Conservation (phyloP, 2,888 invertebrate species). For the Melanotus villosus region DNA sequence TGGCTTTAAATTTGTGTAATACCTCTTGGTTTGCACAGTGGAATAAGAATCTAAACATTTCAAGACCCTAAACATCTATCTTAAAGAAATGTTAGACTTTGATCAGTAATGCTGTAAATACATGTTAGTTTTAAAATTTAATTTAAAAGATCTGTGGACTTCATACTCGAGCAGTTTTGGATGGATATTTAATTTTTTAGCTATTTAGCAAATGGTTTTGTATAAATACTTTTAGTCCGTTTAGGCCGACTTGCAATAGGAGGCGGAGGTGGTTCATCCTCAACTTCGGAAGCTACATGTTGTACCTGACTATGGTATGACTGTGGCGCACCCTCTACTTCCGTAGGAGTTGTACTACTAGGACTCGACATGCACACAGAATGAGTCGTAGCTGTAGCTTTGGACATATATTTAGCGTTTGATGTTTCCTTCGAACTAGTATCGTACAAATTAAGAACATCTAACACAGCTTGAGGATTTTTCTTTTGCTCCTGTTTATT, state of each 20-base stretch:
- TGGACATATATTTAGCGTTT: constrained; percentile 93
- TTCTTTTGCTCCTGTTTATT: constrained; percentile 99
- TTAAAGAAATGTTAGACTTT: no score
- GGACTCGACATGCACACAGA: constrained; percentile 89
- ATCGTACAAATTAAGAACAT: constrained; percentile 98
- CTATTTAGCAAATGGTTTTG: no score
- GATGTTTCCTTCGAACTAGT: constrained; percentile 90
- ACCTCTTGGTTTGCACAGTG: no score
- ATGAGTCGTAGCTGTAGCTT: constrained; percentile 75
- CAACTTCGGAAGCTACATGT: constrained; percentile 74
- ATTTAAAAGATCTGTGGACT: no score
- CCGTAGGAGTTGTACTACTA: constrained; percentile 86
- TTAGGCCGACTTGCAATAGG: constrained; percentile 97
- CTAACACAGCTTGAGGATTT: constrained; percentile 99
- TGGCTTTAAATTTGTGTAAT: no score
- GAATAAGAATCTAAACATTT: no score
- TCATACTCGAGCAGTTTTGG: no score
- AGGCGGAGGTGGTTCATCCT: constrained; percentile 87
- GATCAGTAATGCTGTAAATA: no score
- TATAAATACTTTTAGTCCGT: constrained; percentile 98
- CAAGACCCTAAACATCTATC: no score
- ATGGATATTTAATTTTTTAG: no score
- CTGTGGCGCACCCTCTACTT: constrained; percentile 75
- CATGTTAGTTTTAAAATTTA: no score
- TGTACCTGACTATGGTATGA: constrained; percentile 67